These are phyloP conservation scores for Sebastes glaucus DNA, from an alignment of 2,797 vertebrate genomes.

Conservation along the genomic window DNA sequence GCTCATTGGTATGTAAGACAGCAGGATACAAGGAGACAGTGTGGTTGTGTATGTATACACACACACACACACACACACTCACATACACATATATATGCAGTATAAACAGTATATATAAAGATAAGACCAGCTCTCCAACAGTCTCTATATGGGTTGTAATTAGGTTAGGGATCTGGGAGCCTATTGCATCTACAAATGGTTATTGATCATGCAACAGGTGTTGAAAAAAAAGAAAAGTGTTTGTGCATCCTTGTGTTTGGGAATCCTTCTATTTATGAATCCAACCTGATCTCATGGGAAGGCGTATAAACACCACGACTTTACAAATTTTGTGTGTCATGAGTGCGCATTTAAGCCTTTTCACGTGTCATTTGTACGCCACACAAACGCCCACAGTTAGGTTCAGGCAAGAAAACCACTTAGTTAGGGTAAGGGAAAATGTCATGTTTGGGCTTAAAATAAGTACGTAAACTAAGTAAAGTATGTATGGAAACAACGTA, in stretches of 20 bases:
- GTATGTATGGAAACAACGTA: no score
- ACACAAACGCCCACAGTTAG: no score
- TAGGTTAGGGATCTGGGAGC: conserved; percentile 36
- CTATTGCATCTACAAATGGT: conserved; percentile 28
- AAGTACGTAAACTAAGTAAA: no score
- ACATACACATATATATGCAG: background rate
- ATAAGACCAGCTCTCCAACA: background rate
- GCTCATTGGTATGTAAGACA: background rate
- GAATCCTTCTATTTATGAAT: background rate
- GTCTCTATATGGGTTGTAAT: conserved; percentile 14
- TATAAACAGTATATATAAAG: no score
- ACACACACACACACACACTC: background rate
- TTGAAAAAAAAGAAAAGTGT: background rate
- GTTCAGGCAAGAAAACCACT: no score
- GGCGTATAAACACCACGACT: no score
- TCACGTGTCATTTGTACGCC: no score
- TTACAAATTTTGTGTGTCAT: no score
- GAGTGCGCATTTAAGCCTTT: no score
- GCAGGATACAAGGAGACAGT: background rate
- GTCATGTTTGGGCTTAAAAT: no score
- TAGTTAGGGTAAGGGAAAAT: no score
- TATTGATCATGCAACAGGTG: conserved; percentile 58
- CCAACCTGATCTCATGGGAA: no score
- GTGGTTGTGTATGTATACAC: background rate
- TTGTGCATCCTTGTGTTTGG: background rate